phyloP scores from a whole-genome alignment of 2,797 vertebrate genomes.

The Botia kubotai region DNA sequence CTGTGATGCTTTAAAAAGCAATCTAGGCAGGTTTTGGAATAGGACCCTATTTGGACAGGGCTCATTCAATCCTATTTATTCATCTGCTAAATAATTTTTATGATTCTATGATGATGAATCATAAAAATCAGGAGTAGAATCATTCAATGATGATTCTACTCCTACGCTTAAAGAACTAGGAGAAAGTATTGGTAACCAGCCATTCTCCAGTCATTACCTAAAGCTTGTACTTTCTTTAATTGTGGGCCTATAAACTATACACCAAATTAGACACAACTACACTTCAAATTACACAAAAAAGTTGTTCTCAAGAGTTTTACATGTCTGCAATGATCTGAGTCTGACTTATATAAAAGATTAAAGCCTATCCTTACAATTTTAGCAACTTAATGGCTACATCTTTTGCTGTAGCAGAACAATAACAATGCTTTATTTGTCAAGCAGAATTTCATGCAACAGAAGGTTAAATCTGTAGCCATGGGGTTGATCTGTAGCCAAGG shows the following conservation, averaged over 20 bases:
- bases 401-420: conserved; percentile 43
- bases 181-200: not conserved
- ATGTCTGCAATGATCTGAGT: conserved; percentile 41
- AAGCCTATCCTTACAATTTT: conserved; percentile 39
- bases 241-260: conserved; percentile 10
- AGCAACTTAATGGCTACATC: conserved; percentile 36
- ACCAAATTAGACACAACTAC: conserved; percentile 22
- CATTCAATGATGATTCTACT: no score
- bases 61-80: not conserved
- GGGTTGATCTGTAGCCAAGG: conserved; percentile 22
- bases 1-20: no score
- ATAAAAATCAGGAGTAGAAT: no score
- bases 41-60: not conserved
- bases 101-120: no score
- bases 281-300: conserved; percentile 28
- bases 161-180: no score
- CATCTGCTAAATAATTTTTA: not conserved
- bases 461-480: conserved; percentile 6
- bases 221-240: not conserved
- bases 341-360: conserved; percentile 47
- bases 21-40: no score
- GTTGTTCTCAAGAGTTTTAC: conserved; percentile 13
- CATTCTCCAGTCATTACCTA: not conserved
- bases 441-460: conserved; percentile 43
- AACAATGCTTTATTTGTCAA: conserved; percentile 54